phyloP scores from a whole-genome alignment of 2,113 vertebrate genomes.

The Erythrocebus patas region DNA sequence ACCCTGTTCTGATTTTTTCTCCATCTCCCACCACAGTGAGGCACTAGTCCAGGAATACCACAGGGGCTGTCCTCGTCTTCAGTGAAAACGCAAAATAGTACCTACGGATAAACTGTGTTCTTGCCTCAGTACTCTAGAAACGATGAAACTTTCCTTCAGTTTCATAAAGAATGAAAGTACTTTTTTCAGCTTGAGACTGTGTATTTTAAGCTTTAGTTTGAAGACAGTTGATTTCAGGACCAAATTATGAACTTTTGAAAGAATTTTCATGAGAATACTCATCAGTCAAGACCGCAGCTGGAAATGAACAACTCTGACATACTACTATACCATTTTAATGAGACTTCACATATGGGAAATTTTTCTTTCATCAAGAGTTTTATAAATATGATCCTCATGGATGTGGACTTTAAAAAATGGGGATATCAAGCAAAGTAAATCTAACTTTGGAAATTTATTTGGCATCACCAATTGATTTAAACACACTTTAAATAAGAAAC shows the following conservation, averaged over 20 bases:
- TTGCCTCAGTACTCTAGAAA: slow-evolving; percentile 55
- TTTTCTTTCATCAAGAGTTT: slow-evolving; percentile 3
- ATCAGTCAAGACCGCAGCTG: slow-evolving; percentile 41
- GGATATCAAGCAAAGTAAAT: neutral
- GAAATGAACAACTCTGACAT: slow-evolving; percentile 26
- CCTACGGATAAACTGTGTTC: neutral
- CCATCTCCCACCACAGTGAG: neutral
- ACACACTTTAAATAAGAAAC: slow-evolving; percentile 2
- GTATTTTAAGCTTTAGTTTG: slow-evolving; percentile 61
- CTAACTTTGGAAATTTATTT: slow-evolving; percentile 10
- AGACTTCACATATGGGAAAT: neutral
- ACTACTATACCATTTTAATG: neutral
- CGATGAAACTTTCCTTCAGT: slow-evolving; percentile 53
- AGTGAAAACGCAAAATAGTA: neutral
- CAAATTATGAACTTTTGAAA: slow-evolving; percentile 71
- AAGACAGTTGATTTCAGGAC: slow-evolving; percentile 64
- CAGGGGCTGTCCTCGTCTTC: neutral
- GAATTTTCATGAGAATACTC: slow-evolving; percentile 71
- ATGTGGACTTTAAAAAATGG: neutral
- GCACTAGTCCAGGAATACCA: neutral
- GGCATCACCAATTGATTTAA: neutral
- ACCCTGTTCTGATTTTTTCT: neutral
- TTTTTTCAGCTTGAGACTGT: slow-evolving; percentile 61
- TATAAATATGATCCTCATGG: neutral
- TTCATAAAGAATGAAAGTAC: slow-evolving; percentile 63